Evolutionary conservation across 2,797 vertebrate species (phyloP), one percentile per base, ranked within the genome.

Genomic region (Acrossocheilus wenchowensis): DNA sequence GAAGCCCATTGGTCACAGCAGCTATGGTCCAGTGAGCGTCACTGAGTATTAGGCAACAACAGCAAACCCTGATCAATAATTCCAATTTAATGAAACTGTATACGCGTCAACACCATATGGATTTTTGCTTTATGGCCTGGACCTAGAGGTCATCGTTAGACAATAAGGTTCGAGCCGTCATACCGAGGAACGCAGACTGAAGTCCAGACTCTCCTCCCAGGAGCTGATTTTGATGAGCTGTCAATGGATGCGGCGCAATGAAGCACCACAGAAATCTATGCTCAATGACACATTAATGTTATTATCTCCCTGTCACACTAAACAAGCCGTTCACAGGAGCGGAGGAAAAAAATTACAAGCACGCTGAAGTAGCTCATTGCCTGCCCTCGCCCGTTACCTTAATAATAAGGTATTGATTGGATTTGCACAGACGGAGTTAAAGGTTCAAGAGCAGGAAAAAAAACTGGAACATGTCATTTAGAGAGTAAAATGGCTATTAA

Each of bases 41-140:
- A 90, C 92, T 92, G 89, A 87, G 81, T 69, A 60, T 52, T 91
- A 87, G 89, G 87, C 84, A 92, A 88, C 82, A 91, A 91, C 89
- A 92, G 84, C 83, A 88, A 88, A 87, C 48, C 72, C 52, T 36
- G 34, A 92, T 94, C 92, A 87, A 94, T 94, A 93, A 72, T 84
- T 87, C 64, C 88, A 92, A 88, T 93, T 86, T 92, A 91, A 92
- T 89, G 54, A 87, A 88, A 86, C 84, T 19, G 81, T 85, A 90
- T 85, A 80, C 83, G 78, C 89, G 90, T 94, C 83, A 88, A n/a
- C 82, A 75, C 78, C 45, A 68, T 90, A 90, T 90, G 78, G 89
- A 90, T 90, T 90, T 92, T 64, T 86, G 78, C 88, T 86, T 92
- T 87, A 91, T 83, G 75, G 83, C 62, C 66, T 74, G 41, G 87